Conservation (phyloP, 37 sponge, comb jelly and placozoan genomes). For the Theonella swinhoei region DNA sequence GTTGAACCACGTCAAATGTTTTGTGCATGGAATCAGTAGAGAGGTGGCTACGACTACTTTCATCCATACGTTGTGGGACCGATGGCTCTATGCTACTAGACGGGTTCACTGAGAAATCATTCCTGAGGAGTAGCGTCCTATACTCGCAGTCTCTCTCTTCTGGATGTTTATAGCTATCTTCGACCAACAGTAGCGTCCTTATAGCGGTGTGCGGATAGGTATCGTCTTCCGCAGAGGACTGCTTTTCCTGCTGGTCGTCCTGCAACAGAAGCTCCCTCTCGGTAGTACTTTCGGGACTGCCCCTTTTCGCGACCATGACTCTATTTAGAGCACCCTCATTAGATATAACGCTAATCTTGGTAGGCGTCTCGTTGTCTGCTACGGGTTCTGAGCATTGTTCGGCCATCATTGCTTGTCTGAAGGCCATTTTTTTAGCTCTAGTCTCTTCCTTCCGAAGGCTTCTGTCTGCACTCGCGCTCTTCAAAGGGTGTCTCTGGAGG, state of each 20-base stretch:
- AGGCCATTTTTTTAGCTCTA: background rate
- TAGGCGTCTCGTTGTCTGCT: too few species aligned
- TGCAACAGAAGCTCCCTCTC: background rate
- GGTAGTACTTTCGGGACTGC: too few species aligned
- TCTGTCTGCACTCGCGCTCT: background rate
- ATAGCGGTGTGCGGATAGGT: too few species aligned
- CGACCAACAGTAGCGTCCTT: background rate
- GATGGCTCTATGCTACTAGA: too few species aligned
- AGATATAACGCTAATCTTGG: too few species aligned
- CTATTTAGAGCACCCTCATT: background rate
- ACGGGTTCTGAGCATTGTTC: too few species aligned
- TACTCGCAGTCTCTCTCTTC: background rate
- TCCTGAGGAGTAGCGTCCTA: background rate
- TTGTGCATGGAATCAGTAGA: too few species aligned
- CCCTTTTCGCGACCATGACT: background rate
- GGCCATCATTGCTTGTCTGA: background rate
- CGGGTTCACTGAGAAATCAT: too few species aligned
- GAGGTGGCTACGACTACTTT: too few species aligned
- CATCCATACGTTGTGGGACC: too few species aligned
- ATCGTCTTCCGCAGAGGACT: background rate
- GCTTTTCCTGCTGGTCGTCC: background rate
- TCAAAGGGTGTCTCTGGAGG: constrained; percentile 20
- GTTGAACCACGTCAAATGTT: too few species aligned
- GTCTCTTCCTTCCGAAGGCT: background rate
- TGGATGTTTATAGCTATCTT: background rate